Evolutionary conservation across 2,797 vertebrate species (phyloP).

Genomic region (Tadarida brasiliensis): DNA sequence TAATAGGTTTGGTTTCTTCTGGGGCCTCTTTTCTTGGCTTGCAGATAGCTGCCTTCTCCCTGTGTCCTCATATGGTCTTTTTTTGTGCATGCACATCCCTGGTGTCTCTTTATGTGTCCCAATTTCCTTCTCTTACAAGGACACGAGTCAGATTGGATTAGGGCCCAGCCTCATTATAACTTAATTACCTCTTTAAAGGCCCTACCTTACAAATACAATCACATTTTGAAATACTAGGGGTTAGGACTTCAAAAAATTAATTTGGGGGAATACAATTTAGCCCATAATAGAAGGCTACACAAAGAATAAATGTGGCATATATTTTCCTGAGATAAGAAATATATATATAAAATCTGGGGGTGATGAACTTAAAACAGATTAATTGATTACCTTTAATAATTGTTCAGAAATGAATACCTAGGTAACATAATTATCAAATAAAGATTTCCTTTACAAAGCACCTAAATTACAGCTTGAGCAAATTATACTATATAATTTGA

Average conservation of each 20-base stretch:
- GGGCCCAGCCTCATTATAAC: not conserved
- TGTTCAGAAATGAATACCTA: not conserved
- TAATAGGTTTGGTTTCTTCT: too few relatives aligned
- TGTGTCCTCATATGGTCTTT: not conserved
- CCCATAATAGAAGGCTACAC: not conserved
- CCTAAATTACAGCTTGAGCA: not conserved
- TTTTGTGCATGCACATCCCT: not conserved
- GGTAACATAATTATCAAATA: not conserved
- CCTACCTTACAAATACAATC: not conserved
- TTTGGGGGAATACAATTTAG: not conserved
- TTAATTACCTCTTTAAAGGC: not conserved
- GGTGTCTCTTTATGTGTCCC: not conserved
- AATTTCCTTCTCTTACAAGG: not conserved
- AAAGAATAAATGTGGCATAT: not conserved
- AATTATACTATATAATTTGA: not conserved
- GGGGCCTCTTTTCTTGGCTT: too few relatives aligned
- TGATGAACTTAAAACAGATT: not conserved
- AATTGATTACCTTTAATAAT: slow-evolving; percentile 6
- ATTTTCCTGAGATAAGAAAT: too few relatives aligned
- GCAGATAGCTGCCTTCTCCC: too few relatives aligned
- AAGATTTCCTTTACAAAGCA: not conserved
- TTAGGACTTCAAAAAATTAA: not conserved
- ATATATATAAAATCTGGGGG: not conserved
- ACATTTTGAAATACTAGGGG: not conserved
- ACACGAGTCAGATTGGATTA: not conserved